These are phyloP conservation scores for Athalia cordata DNA, from an alignment of 2,888 invertebrate genomes.

Conservation along the genomic window DNA sequence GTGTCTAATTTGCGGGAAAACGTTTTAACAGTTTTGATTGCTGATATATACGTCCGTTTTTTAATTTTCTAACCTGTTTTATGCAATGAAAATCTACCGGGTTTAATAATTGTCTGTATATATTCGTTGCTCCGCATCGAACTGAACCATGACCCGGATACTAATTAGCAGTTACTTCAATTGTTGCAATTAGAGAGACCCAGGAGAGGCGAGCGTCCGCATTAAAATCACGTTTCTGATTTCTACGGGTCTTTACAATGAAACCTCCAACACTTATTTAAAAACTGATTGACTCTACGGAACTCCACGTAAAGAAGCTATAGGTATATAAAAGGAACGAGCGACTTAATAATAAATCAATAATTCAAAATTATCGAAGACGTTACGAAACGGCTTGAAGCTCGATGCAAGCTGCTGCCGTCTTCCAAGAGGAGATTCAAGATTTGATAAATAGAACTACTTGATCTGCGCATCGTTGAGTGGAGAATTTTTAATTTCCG, in stretches of 20 bases:
- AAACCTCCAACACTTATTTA: background rate
- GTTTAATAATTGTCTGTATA: background rate
- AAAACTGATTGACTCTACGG: background rate
- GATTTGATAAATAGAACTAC: constrained; percentile 22
- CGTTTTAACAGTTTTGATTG: no score
- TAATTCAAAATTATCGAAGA: background rate
- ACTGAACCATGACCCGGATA: constrained; percentile 36
- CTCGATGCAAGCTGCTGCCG: no score
- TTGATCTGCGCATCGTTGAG: constrained; percentile 6
- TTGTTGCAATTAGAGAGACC: constrained; percentile 11
- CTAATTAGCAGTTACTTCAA: constrained; percentile 28
- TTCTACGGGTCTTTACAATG: background rate
- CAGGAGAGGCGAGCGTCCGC: background rate
- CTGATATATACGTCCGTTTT: no score
- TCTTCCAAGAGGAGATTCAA: background rate
- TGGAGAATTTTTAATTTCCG: constrained; percentile 40
- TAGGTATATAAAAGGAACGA: no score
- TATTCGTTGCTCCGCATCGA: constrained; percentile 12
- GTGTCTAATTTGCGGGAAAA: no score
- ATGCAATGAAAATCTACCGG: constrained; percentile 2
- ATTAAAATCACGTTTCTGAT: background rate
- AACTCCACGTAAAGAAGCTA: no score
- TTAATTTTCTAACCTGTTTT: no score
- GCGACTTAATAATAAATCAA: no score
- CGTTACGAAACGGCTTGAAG: background rate